Evolutionary conservation across 2,797 vertebrate species (phyloP).

Genomic region (Scolopax bukidnonensis): DNA sequence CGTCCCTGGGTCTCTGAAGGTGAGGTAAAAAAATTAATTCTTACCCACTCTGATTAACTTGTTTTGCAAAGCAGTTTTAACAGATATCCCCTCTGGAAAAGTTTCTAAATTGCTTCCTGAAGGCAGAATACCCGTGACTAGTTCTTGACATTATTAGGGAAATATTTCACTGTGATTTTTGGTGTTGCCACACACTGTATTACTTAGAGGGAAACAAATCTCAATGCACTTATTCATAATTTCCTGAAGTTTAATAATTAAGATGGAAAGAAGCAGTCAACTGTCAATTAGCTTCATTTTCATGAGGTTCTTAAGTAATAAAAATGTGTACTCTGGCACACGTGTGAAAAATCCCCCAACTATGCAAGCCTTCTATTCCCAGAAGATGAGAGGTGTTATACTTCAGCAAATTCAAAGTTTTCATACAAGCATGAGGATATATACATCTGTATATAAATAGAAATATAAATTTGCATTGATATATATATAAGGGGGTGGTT

Average conservation of each 20-base stretch:
- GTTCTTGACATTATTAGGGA: slow-evolving; percentile 23
- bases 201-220: slow-evolving; percentile 2
- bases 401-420: not conserved
- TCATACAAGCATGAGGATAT: not conserved
- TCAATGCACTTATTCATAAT: not conserved
- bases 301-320: not conserved
- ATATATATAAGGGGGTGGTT: rapidly evolving
- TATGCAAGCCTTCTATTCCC: not conserved
- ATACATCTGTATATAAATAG: not conserved
- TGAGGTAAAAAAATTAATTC: slow-evolving; percentile 21
- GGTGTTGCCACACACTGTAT: not conserved
- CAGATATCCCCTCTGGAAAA: slow-evolving; percentile 30
- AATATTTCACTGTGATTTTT: slow-evolving; percentile 30
- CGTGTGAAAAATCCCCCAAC: not conserved
- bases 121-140: not conserved
- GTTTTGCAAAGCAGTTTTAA: slow-evolving; percentile 24
- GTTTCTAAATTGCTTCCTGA: slow-evolving; percentile 30
- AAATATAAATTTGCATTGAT: not conserved
- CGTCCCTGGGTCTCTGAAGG: not conserved
- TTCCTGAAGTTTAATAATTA: slow-evolving; percentile 36
- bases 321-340: not conserved
- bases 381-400: not conserved
- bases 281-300: slow-evolving; percentile 28
- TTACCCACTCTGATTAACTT: slow-evolving; percentile 25
- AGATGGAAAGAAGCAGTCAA: slow-evolving; percentile 12